Evolutionary conservation across 2,888 invertebrate genomes (phyloP).

Genomic region (Capitulum mitella): DNA sequence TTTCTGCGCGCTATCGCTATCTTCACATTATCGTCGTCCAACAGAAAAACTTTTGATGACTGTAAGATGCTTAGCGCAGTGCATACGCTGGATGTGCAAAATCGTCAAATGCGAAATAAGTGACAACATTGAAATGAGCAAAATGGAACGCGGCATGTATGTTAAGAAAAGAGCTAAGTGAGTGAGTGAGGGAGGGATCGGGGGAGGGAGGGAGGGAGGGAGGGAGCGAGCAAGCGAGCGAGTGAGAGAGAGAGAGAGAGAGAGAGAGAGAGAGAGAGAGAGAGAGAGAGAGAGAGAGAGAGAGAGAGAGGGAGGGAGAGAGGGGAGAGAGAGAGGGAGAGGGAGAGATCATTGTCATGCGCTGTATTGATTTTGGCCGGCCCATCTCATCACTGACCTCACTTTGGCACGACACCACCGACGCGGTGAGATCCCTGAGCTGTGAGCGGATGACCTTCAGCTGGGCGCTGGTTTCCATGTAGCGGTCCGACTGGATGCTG

Average conservation of each 20-base stretch:
- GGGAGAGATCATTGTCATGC: not conserved
- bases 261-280: slow-evolving; percentile 15
- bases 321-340: not conserved
- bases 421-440: slow-evolving; percentile 34
- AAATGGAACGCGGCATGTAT: no score
- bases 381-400: slow-evolving; percentile 53
- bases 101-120: no score
- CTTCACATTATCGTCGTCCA: no score
- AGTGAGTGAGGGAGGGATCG: no score
- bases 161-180: no score
- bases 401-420: slow-evolving; percentile 84
- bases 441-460: slow-evolving; percentile 84
- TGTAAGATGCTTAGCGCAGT: no score
- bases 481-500: slow-evolving; percentile 84
- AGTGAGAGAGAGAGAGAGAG: slow-evolving; percentile 2
- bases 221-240: slow-evolving; percentile 25
- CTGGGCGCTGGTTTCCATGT: slow-evolving; percentile 86
- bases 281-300: slow-evolving; percentile 29
- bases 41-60: no score
- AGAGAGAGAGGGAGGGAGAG: not conserved
- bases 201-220: slow-evolving; percentile 35
- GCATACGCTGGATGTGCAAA: no score
- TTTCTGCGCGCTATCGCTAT: no score
- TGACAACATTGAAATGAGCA: no score
- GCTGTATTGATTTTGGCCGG: not conserved